Evolutionary conservation across 2,113 vertebrate species (phyloP), one percentile per base, ranked within the genome.

Genomic region (Hipposideros armiger): DNA sequence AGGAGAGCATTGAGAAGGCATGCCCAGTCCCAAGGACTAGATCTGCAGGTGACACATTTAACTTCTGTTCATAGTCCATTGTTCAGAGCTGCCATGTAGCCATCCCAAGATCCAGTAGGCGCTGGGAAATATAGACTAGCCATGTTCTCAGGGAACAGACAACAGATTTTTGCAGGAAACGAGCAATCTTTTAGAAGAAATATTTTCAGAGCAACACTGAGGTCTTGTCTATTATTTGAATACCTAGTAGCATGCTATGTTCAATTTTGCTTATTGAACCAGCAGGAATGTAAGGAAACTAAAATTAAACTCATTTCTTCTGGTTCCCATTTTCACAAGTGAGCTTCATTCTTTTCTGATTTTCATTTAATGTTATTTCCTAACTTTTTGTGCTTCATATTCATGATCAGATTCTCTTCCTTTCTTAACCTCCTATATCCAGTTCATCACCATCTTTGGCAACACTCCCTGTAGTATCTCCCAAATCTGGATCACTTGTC

Each of bases 161-260:
- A 22, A 81, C 15, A 28, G n/a, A 84, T 50, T 78, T 90, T 9
- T 42, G 13, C 36, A 62, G 47, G 50, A 85, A 91, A 45, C 16
- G 77, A 50, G 32, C 40, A 54, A 10, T 47, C 11, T 50, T 83
- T 73, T 66, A 45, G 45, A 86, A 82, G 58, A 83, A 89, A 72
- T 89, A 66, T 92, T 90, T 94, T 74, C 62, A 92, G 60, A 86
- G 67, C 77, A 92, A 67, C 8, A 52, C 19, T 81, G 62, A 36
- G 6, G 3, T 58, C 82, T 81, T 74, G 8, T 67, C 32, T 0
- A 50, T 56, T 20, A 56, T 0, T 5, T 83, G 52, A 84, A 58
- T 7, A 74, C 22, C 1, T 88, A 70, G 19, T 64, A 70, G 19
- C 32, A 85, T 64, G 16, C 32, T 81, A 52, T 64, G 11, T 77